Conservation (phyloP, 2,888 invertebrate species). For the Phortica magna region DNA sequence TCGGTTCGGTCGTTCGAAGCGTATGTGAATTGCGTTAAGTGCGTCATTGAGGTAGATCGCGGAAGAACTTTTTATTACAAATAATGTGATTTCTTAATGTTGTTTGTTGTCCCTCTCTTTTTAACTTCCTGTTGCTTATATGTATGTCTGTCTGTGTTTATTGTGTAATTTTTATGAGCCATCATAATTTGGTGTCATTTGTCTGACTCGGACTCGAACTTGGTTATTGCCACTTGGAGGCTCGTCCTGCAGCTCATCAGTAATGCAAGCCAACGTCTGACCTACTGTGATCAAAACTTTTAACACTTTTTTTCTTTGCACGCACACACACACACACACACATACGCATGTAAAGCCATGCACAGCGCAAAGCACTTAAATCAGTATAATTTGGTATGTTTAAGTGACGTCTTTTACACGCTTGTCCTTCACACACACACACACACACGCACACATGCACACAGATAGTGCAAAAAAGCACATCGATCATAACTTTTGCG, state of each 20-base stretch:
- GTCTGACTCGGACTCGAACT: slow-evolving; percentile 53
- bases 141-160: slow-evolving; percentile 57
- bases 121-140: slow-evolving; percentile 32
- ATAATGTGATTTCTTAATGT: slow-evolving; percentile 54
- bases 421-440: background rate
- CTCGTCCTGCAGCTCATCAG: slow-evolving; percentile 59
- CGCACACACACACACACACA: slow-evolving; percentile 37
- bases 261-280: slow-evolving; percentile 71
- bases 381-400: background rate
- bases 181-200: slow-evolving; percentile 70
- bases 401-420: background rate
- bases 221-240: slow-evolving; percentile 3
- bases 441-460: background rate
- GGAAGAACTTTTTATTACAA: slow-evolving; percentile 67
- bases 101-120: slow-evolving; percentile 48
- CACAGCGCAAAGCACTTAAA: background rate
- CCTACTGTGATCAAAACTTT: slow-evolving; percentile 70
- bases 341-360: background rate
- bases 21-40: background rate
- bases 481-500: slow-evolving; percentile 67
- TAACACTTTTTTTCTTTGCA: slow-evolving; percentile 59
- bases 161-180: slow-evolving; percentile 67
- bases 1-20: too few species aligned
- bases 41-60: slow-evolving; percentile 71
- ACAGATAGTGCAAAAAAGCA: background rate